phyloP scores from a whole-genome alignment of 92 coral and sea anemone species.

The Chrysogorgia sp. region DNA sequence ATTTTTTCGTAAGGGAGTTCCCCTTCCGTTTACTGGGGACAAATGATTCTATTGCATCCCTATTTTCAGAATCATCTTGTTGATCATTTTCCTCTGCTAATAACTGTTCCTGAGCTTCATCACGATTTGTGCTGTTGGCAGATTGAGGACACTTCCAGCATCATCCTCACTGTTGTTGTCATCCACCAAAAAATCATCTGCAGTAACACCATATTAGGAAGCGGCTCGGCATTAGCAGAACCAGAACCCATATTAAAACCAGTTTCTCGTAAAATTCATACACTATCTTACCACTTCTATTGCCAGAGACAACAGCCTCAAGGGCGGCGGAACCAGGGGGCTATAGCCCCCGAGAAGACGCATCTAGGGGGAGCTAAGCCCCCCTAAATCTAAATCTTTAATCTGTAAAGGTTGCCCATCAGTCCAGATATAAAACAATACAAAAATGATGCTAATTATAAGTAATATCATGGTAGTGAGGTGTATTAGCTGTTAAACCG shows the following conservation, averaged over 20 bases:
- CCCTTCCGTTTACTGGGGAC: not conserved
- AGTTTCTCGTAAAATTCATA: too few relatives aligned
- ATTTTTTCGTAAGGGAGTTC: not conserved
- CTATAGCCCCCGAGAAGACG: too few relatives aligned
- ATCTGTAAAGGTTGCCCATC: too few relatives aligned
- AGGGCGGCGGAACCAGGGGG: too few relatives aligned
- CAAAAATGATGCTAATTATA: too few relatives aligned
- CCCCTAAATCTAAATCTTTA: too few relatives aligned
- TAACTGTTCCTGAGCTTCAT: not conserved
- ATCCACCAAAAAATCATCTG: slow-evolving; percentile 50
- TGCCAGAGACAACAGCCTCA: slow-evolving; percentile 66
- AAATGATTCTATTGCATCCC: not conserved
- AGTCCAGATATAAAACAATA: too few relatives aligned
- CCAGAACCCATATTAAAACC: slow-evolving; percentile 53
- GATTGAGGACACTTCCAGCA: too few relatives aligned
- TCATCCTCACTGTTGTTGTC: not conserved
- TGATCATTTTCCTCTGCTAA: not conserved
- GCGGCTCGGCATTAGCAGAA: slow-evolving; percentile 45
- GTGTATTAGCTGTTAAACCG: too few relatives aligned
- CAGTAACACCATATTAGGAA: slow-evolving; percentile 58
- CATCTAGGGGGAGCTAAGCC: too few relatives aligned
- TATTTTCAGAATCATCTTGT: not conserved
- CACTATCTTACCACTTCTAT: slow-evolving; percentile 61
- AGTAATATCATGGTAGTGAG: too few relatives aligned
- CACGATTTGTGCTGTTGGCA: too few relatives aligned